Evolutionary conservation across 2,113 vertebrate species (phyloP).

Genomic region (Prunella himalayana): DNA sequence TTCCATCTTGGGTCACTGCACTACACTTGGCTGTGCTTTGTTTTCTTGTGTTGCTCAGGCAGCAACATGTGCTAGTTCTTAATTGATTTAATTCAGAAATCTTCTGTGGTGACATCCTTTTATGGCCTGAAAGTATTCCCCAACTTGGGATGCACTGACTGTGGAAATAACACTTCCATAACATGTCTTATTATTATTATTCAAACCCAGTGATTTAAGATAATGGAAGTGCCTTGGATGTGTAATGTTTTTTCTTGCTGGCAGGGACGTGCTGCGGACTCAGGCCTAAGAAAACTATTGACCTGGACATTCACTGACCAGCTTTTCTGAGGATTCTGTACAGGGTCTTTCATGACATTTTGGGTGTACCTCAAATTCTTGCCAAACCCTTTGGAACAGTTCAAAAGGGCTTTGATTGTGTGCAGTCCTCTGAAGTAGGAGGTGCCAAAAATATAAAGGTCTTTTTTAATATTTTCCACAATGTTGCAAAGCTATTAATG

Average conservation of each 20-base stretch:
- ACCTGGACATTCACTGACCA: not conserved
- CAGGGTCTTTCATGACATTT: constrained; percentile 41
- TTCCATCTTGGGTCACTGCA: not conserved
- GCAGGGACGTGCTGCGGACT: not conserved
- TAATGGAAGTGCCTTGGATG: not conserved
- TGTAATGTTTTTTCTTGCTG: not conserved
- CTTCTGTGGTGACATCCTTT: not conserved
- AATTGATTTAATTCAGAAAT: not conserved
- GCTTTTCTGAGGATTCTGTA: not conserved
- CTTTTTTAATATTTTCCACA: constrained; percentile 66
- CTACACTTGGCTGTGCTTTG: not conserved
- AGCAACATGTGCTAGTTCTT: not conserved
- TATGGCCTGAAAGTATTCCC: not conserved
- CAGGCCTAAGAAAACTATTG: constrained; percentile 35
- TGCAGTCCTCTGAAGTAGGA: constrained; percentile 27
- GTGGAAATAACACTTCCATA: not conserved
- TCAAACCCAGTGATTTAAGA: not conserved
- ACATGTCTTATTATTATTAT: not conserved
- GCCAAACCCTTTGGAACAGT: constrained; percentile 51
- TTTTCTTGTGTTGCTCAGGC: not conserved
- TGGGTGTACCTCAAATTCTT: constrained; percentile 36
- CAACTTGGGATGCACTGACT: not conserved
- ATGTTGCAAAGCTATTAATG: constrained; percentile 48
- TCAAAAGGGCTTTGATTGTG: constrained; percentile 25
- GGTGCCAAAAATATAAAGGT: constrained; percentile 55